phyloP scores from a whole-genome alignment of 2,113 vertebrate genomes.

The Piaya cayana region DNA sequence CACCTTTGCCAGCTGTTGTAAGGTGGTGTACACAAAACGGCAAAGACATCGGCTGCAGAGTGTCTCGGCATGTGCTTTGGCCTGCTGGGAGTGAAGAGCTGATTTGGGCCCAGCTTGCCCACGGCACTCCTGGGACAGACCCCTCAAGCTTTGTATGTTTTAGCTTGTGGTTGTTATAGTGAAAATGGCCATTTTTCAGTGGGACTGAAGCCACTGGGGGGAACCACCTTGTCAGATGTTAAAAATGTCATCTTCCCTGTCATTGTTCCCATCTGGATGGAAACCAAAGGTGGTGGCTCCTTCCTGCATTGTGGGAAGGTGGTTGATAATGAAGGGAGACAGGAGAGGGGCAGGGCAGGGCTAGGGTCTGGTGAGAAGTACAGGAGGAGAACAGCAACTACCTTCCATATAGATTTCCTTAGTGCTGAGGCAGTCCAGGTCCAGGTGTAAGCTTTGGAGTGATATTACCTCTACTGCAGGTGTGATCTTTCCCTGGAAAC shows the following conservation, averaged over 20 bases:
- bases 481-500: background rate
- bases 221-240: background rate
- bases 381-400: fast-evolving
- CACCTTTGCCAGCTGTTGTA: background rate
- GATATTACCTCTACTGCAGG: background rate
- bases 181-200: background rate
- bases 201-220: background rate
- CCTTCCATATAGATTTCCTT: background rate
- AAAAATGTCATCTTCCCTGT: background rate
- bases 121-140: background rate
- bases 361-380: background rate
- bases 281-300: background rate
- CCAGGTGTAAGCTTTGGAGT: background rate
- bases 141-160: background rate
- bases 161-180: background rate
- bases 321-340: background rate
- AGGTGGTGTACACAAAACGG: background rate
- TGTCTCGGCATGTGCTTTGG: background rate
- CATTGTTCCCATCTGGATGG: background rate
- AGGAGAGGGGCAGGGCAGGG: background rate
- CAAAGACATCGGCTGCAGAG: background rate
- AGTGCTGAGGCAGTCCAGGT: background rate
- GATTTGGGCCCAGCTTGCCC: background rate
- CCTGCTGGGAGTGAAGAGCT: background rate
- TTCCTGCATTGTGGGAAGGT: background rate